Percentiles rank a stretch among this genome's conserved stretches.
Conservation (phyloP, 1,140 invertebrate genomes). For the Pteromalus puparum region DNA sequence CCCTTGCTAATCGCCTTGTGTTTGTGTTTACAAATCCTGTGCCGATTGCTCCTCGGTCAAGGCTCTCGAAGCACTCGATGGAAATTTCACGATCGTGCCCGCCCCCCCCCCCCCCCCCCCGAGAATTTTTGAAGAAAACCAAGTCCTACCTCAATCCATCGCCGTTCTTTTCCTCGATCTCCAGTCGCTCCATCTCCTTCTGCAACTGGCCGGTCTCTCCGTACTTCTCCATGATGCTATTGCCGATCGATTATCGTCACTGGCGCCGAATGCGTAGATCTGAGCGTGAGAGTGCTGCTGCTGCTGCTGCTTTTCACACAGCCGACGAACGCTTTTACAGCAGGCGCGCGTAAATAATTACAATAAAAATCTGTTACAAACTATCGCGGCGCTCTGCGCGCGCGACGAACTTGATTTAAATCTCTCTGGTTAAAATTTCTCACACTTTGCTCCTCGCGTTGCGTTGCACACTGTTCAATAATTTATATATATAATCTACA, state of each 20-base stretch:
- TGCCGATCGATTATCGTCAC: conserved; percentile 23
- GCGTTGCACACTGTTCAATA: conserved; percentile 55
- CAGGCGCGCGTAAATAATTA: background rate
- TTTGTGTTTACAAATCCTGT: conserved; percentile 31
- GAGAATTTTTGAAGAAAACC: conserved; percentile 10
- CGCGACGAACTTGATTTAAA: conserved; percentile 34
- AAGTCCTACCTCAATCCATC: conserved; percentile 68
- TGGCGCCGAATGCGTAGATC: conserved; percentile 50
- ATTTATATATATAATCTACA: conserved; percentile 54
- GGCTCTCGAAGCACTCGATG: conserved; percentile 11
- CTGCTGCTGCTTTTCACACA: background rate
- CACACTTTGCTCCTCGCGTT: background rate
- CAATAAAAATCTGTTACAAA: conserved; percentile 24
- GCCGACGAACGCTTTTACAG: background rate
- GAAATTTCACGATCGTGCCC: too few relatives aligned
- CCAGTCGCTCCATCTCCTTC: conserved; percentile 72
- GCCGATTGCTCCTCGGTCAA: background rate
- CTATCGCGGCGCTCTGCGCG: conserved; percentile 35
- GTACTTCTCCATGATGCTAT: conserved; percentile 69
- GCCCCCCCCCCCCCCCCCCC: background rate
- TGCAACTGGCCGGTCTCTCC: conserved; percentile 62
- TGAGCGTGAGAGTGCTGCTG: conserved; percentile 1
- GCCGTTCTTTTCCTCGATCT: conserved; percentile 72
- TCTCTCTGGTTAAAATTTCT: conserved; percentile 36
- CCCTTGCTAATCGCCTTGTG: background rate